Evolutionary conservation across 2,888 invertebrate species (phyloP).

Genomic region (Mimas tiliae): DNA sequence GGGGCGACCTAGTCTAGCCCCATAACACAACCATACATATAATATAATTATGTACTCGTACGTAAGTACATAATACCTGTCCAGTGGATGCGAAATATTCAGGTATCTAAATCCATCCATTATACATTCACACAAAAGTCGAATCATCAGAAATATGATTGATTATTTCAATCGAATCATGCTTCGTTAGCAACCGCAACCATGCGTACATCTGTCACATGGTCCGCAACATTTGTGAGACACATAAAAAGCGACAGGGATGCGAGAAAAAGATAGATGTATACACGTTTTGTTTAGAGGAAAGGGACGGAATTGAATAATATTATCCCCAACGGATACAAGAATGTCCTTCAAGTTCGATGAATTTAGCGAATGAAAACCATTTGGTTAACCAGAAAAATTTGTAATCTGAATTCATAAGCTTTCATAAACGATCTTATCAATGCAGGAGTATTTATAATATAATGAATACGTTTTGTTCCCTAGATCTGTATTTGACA

Average conservation of each 20-base stretch:
- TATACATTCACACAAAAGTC: slow-evolving; percentile 55
- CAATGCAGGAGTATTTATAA: slow-evolving; percentile 9
- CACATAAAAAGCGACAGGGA: slow-evolving; percentile 77
- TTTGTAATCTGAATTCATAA: slow-evolving; percentile 52
- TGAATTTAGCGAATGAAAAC: slow-evolving; percentile 58
- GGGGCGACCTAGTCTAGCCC: no score
- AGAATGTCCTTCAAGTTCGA: slow-evolving; percentile 60
- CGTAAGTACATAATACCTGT: no score
- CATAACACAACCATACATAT: no score
- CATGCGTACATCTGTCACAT: slow-evolving; percentile 83
- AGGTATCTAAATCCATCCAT: slow-evolving; percentile 9
- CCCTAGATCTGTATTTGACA: neutral
- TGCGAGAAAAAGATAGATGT: slow-evolving; percentile 59
- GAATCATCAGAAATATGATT: slow-evolving; percentile 81
- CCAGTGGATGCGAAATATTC: slow-evolving; percentile 10
- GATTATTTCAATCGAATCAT: slow-evolving; percentile 79
- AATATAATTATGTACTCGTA: no score
- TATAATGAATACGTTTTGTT: neutral
- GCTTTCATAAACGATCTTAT: slow-evolving; percentile 38
- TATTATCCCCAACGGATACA: slow-evolving; percentile 60
- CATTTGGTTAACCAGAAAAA: slow-evolving; percentile 44
- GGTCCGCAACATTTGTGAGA: slow-evolving; percentile 76
- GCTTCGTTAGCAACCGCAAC: slow-evolving; percentile 80
- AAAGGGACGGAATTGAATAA: slow-evolving; percentile 57
- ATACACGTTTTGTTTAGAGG: slow-evolving; percentile 44